Conservation (phyloP, 2,888 invertebrate genomes). For the Mactromeris polynyma region DNA sequence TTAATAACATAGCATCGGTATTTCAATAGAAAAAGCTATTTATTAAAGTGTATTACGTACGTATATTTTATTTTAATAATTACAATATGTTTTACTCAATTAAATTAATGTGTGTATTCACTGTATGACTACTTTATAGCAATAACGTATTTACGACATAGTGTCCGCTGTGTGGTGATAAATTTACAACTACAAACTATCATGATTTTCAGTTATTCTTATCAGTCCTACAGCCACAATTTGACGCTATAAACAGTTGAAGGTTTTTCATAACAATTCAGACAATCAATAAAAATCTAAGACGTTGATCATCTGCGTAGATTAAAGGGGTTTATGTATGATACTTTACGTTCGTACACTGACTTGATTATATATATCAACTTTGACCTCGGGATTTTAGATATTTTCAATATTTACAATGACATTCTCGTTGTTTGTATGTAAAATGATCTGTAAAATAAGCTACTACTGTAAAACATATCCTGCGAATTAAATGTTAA, state of each 20-base stretch:
- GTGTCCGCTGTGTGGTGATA: no score
- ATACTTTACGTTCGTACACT: background rate
- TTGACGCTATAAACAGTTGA: background rate
- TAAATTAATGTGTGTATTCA: no score
- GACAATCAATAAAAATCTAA: conserved; percentile 19
- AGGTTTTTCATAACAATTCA: conserved; percentile 13
- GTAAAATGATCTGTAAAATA: background rate
- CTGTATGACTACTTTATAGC: no score
- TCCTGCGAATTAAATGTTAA: conserved; percentile 10
- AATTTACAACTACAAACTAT: no score
- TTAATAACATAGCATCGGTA: no score
- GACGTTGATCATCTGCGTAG: background rate
- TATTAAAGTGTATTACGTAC: no score
- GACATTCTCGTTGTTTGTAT: background rate
- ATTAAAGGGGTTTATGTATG: background rate
- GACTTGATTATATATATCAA: background rate
- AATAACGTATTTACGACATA: no score
- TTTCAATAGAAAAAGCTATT: no score
- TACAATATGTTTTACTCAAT: no score
- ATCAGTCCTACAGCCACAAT: background rate
- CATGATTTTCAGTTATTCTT: background rate
- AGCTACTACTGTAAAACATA: background rate
- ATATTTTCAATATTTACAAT: background rate
- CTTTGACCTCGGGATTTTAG: background rate
- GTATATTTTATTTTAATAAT: no score